Percentiles rank a stretch among this genome's conserved stretches.
These are phyloP conservation scores for Apis cerana DNA, from an alignment of 1,140 invertebrate species.

Conservation along the genomic window DNA sequence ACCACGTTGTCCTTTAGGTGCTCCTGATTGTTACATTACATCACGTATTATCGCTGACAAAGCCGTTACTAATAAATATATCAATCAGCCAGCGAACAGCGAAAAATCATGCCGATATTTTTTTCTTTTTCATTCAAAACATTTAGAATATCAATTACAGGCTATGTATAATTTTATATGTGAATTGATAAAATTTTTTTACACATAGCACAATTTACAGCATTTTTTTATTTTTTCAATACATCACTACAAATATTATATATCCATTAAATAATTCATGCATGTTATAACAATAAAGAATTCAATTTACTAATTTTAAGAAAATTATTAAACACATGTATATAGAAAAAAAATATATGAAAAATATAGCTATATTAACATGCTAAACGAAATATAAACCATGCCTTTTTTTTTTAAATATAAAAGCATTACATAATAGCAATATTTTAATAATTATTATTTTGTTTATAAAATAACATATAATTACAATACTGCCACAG, in stretches of 20 bases:
- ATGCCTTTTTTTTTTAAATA: constrained; percentile 25
- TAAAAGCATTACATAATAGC: constrained; percentile 32
- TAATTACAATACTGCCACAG: constrained; percentile 44
- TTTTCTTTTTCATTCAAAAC: constrained; percentile 9
- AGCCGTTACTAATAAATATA: constrained; percentile 16
- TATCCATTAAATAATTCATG: constrained; percentile 23
- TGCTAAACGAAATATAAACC: constrained; percentile 25
- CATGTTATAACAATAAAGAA: constrained; percentile 28
- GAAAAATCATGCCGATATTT: constrained; percentile 31
- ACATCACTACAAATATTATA: constrained; percentile 24
- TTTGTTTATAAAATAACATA: constrained; percentile 5
- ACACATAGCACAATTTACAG: constrained; percentile 25
- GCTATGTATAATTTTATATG: constrained; percentile 18
- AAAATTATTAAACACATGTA: neutral
- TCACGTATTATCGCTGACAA: constrained; percentile 54
- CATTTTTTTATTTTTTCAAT: constrained; percentile 19
- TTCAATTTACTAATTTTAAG: neutral
- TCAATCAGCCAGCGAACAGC: constrained; percentile 14
- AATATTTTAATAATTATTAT: neutral
- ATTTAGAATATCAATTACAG: constrained; percentile 12
- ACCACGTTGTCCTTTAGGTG: constrained; percentile 85
- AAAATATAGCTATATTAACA: constrained; percentile 23
- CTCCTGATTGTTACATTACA: constrained; percentile 76
- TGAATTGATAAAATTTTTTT: constrained; percentile 6
- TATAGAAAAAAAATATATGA: neutral